Conservation (phyloP, 2,113 vertebrate species). For the Baryphthengus martii region DNA sequence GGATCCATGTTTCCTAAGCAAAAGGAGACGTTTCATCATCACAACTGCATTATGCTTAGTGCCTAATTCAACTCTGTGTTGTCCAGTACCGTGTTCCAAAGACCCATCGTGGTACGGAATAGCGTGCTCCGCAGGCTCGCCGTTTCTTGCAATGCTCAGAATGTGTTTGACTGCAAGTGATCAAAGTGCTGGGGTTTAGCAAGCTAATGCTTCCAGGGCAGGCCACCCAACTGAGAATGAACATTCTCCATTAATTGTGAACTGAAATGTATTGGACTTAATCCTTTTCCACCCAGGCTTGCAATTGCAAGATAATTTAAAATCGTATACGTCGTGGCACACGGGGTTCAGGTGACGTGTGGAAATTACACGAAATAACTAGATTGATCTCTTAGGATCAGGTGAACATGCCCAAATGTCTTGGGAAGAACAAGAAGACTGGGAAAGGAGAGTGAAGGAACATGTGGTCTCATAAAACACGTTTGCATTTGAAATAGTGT, state of each 20-base stretch:
- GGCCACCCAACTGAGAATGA: neutral
- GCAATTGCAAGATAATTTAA: neutral
- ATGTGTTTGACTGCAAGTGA: neutral
- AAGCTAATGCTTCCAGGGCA: neutral
- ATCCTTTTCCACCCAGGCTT: neutral
- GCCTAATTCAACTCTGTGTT: neutral
- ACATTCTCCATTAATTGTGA: neutral
- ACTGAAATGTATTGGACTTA: neutral
- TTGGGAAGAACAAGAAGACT: neutral
- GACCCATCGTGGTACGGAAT: neutral
- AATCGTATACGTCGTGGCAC: neutral
- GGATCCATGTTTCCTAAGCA: neutral
- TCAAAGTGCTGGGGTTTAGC: neutral
- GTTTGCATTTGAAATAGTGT: conserved; percentile 24
- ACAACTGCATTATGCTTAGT: neutral
- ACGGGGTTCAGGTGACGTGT: neutral
- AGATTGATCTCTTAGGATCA: neutral
- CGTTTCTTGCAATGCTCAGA: neutral
- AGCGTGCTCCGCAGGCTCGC: neutral
- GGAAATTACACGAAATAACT: neutral
- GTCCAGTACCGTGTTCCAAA: neutral
- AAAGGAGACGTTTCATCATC: conserved; percentile 34
- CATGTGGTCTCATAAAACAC: neutral
- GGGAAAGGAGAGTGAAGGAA: neutral
- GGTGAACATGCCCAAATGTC: neutral